phyloP scores from a whole-genome alignment of 2,797 vertebrate genomes.

The Helicolenus hilgendorfi region DNA sequence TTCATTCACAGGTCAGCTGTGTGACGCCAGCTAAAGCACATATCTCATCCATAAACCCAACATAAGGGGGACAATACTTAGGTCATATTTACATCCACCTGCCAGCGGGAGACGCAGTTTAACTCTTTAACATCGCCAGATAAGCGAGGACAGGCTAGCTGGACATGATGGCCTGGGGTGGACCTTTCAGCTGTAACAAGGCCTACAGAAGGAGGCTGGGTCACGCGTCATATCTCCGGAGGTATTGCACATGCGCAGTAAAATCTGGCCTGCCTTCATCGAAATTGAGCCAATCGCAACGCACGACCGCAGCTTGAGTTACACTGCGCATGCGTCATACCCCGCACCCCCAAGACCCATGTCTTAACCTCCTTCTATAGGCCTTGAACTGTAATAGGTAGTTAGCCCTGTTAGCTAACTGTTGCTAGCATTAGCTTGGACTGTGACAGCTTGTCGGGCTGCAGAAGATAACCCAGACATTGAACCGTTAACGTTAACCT shows the following conservation, averaged over 20 bases:
- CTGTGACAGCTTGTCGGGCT: neutral
- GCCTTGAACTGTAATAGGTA: too few species aligned
- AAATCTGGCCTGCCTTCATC: too few species aligned
- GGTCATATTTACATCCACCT: rapidly evolving
- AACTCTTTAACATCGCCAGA: neutral
- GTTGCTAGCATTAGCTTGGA: neutral
- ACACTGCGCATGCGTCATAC: too few species aligned
- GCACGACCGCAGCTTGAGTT: too few species aligned
- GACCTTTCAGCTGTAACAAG: neutral
- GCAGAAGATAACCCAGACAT: conserved; percentile 26
- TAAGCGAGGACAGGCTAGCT: neutral
- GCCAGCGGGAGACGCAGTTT: neutral
- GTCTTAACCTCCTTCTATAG: too few species aligned
- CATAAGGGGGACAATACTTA: neutral
- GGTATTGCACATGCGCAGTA: too few species aligned
- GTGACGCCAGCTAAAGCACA: too few species aligned
- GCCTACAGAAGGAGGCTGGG: too few species aligned
- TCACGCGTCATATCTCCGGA: too few species aligned
- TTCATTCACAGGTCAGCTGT: neutral
- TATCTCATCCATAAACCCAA: neutral
- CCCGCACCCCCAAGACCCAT: too few species aligned
- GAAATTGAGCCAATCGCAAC: too few species aligned
- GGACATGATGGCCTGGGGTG: neutral
- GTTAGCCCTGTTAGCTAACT: too few species aligned
- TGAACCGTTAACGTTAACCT: neutral